Percentiles rank a stretch among this genome's conserved stretches.
Conservation (phyloP, 2,888 invertebrate species). For the Meganola albula region DNA sequence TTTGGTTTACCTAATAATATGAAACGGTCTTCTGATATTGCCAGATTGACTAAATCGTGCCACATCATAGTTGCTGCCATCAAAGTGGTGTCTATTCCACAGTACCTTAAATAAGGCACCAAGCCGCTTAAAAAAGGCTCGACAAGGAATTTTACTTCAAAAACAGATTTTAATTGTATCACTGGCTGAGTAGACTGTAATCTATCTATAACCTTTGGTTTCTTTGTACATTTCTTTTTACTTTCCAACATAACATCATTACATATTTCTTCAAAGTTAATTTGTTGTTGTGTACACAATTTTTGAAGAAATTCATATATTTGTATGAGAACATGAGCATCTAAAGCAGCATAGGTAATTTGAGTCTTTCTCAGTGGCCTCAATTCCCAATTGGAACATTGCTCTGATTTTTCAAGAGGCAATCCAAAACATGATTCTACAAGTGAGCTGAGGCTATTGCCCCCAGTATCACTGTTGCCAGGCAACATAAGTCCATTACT, state of each 20-base stretch:
- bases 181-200: conserved; percentile 30
- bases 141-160: conserved; percentile 51
- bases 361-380: conserved; percentile 88
- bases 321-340: conserved; percentile 91
- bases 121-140: conserved; percentile 49
- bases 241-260: conserved; percentile 76
- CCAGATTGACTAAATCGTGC: conserved; percentile 60
- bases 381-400: conserved; percentile 94
- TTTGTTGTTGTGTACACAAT: conserved; percentile 58
- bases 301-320: conserved; percentile 82
- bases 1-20: conserved; percentile 56
- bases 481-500: conserved; percentile 53
- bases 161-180: conserved; percentile 33
- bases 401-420: conserved; percentile 90
- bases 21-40: conserved; percentile 53
- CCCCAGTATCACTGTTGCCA: conserved; percentile 63
- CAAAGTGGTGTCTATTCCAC: conserved; percentile 80
- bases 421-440: conserved; percentile 86
- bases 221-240: conserved; percentile 66
- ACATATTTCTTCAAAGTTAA: conserved; percentile 81
- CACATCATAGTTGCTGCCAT: conserved; percentile 74
- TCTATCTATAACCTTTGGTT: conserved; percentile 46
- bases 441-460: conserved; percentile 84
- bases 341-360: conserved; percentile 90
- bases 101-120: conserved; percentile 57